phyloP scores from a whole-genome alignment of 2,797 vertebrate species.

The Neosilurus mollespiculum region DNA sequence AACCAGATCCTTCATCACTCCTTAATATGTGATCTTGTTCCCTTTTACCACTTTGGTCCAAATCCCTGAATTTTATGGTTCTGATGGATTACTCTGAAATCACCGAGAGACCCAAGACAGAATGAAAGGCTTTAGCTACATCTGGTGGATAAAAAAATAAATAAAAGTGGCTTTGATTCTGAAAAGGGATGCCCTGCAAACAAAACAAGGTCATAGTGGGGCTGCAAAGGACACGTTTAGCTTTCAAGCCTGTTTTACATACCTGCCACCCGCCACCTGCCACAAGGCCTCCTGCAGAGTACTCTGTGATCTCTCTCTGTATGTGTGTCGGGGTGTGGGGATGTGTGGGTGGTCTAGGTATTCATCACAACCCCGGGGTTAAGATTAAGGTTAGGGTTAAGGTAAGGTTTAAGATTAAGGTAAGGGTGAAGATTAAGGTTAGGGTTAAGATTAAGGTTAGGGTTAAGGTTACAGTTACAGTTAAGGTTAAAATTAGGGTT shows the following conservation, averaged over 20 bases:
- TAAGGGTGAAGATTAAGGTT: too few species aligned
- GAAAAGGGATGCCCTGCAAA: not conserved
- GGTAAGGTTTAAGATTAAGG: too few species aligned
- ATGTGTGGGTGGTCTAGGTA: too few species aligned
- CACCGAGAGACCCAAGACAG: not conserved
- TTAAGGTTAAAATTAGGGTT: too few species aligned
- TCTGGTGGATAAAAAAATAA: constrained; percentile 25
- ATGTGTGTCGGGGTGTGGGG: constrained; percentile 24
- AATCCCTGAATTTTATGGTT: not conserved
- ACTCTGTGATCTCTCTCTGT: constrained; percentile 12
- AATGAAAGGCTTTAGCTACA: constrained; percentile 39
- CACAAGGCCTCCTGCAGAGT: constrained; percentile 1
- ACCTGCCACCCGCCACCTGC: not conserved
- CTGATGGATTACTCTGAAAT: not conserved
- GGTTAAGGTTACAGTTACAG: too few species aligned
- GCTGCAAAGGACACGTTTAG: not conserved
- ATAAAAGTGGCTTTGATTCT: not conserved
- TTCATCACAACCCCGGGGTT: too few species aligned
- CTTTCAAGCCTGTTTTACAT: not conserved
- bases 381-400: too few species aligned
- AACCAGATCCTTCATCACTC: not conserved
- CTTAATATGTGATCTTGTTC: not conserved
- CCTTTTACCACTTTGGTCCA: not conserved
- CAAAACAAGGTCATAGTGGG: not conserved
- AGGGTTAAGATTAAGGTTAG: too few species aligned